Base-by-base conservation (phyloP, 2,113 vertebrate genomes). In the Alethe castanea region DNA sequence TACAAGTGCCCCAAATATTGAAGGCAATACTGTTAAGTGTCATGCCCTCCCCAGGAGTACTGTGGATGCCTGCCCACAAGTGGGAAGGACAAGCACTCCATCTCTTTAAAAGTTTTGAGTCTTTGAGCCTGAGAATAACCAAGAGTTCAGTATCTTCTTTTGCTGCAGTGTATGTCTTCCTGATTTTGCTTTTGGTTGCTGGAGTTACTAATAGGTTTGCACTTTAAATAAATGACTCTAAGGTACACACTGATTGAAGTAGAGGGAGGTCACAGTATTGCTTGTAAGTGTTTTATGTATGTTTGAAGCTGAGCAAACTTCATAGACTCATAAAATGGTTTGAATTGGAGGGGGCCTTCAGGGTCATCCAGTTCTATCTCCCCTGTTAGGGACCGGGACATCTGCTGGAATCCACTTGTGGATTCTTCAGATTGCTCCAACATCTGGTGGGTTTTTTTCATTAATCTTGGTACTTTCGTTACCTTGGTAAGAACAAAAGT, bases 211-310 rank as follows among this genome's bases (percentile, higher is more conserved):
- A 40, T 11, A 48, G 45, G 10, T 29, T 89, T 88, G 25, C 9
- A 17, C 69, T 76, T 79, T 14, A n/a, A 67, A 14, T 44, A 36
- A 60, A 16, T 52, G 10, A 48, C 14, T 69, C 9, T 50, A 38
- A 57, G 45, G n/a, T 74, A 11, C 4, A 2, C 38, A 5, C 7
- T 33, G 19, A 7, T 64, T 56, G 4, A 70, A 47, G 20, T 53
- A 19, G 3, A 5, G 42, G 10, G 8, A 8, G 3, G 6, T 25
- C 24, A 6, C 4, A 5, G 4, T 62, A 24, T 6, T 73, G 28
- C 16, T 60, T 71, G 50, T 14, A 42, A 38, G 22, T 22, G 18
- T 48, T 71, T 48, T 71, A 7, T 0, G 5, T 18, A 1, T 23
- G 7, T 73, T 57, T 74, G 40, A 92, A 88, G 24, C 33, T 64